A percentile compares a stretch with the other conserved stretches of the same genome.
Conservation (phyloP, 1,140 invertebrate genomes). For the Philotrypesis tridentata region DNA sequence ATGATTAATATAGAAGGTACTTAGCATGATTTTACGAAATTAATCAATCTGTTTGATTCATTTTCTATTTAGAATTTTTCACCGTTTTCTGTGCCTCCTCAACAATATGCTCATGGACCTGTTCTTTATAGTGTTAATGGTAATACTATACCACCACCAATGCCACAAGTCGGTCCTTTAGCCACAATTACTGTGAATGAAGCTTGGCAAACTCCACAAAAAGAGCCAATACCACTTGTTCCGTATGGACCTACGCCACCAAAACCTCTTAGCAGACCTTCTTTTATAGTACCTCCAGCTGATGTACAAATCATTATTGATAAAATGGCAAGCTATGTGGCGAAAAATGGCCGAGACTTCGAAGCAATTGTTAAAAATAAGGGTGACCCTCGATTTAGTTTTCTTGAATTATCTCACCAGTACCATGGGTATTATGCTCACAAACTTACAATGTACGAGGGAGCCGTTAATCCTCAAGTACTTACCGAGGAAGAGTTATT, state of each 20-base stretch:
- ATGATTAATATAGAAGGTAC: slow-evolving; percentile 35
- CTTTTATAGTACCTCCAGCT: slow-evolving; percentile 80
- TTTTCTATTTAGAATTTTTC: slow-evolving; percentile 57
- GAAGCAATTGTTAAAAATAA: slow-evolving; percentile 91
- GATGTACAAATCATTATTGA: slow-evolving; percentile 92
- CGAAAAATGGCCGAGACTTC: slow-evolving; percentile 94
- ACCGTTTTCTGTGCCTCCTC: slow-evolving; percentile 62
- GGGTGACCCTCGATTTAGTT: slow-evolving; percentile 89
- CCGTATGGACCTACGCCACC: slow-evolving; percentile 68
- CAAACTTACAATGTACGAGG: slow-evolving; percentile 74
- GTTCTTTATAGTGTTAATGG: slow-evolving; percentile 69
- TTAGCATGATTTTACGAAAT: neutral
- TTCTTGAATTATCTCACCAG: slow-evolving; percentile 82
- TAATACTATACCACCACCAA: slow-evolving; percentile 40
- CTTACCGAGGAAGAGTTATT: slow-evolving; percentile 70
- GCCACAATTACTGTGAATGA: slow-evolving; percentile 27
- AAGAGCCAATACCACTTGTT: slow-evolving; percentile 64
- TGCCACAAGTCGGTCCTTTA: slow-evolving; percentile 48
- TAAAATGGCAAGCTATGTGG: slow-evolving; percentile 96
- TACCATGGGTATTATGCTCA: slow-evolving; percentile 86
- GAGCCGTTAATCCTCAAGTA: slow-evolving; percentile 66
- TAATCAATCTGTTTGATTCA: neutral
- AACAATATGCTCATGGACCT: slow-evolving; percentile 70
- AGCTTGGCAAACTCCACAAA: slow-evolving; percentile 46
- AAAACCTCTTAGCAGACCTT: slow-evolving; percentile 69